phyloP scores from a whole-genome alignment of 2,888 invertebrate species.

The Harpagoxenus sublaevis region DNA sequence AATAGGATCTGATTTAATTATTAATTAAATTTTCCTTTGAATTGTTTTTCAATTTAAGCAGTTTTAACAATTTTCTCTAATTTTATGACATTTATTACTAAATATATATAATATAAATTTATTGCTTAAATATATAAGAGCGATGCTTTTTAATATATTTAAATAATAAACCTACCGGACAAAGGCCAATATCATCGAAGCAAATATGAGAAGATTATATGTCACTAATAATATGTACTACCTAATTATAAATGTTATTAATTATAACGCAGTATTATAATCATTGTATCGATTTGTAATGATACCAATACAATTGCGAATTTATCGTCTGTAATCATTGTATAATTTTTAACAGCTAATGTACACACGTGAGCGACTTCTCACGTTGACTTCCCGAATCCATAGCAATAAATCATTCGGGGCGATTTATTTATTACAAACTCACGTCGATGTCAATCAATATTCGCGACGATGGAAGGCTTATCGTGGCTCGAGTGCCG shows the following conservation, averaged over 20 bases:
- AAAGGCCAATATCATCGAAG: neutral
- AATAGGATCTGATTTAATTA: conserved; percentile 2
- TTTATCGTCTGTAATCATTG: conserved; percentile 8
- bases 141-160: neutral
- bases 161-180: neutral
- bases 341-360: conserved; percentile 13
- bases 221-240: neutral
- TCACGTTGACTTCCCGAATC: conserved; percentile 2
- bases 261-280: conserved; percentile 24
- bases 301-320: neutral
- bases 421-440: conserved; percentile 49
- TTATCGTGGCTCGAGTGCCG: conserved; percentile 45
- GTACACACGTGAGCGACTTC: neutral
- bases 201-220: conserved; percentile 5
- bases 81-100: neutral
- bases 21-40: conserved; percentile 17
- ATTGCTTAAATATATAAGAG: neutral
- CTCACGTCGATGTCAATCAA: conserved; percentile 54
- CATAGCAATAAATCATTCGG: conserved; percentile 36
- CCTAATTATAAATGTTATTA: conserved; percentile 8
- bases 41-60: neutral
- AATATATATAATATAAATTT: neutral
- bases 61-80: neutral
- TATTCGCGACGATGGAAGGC: conserved; percentile 42
- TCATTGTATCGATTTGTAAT: neutral